Evolutionary conservation across 2,888 invertebrate species (phyloP), one percentile per base, ranked within the genome.

Genomic region (Phyllotreta striolata): DNA sequence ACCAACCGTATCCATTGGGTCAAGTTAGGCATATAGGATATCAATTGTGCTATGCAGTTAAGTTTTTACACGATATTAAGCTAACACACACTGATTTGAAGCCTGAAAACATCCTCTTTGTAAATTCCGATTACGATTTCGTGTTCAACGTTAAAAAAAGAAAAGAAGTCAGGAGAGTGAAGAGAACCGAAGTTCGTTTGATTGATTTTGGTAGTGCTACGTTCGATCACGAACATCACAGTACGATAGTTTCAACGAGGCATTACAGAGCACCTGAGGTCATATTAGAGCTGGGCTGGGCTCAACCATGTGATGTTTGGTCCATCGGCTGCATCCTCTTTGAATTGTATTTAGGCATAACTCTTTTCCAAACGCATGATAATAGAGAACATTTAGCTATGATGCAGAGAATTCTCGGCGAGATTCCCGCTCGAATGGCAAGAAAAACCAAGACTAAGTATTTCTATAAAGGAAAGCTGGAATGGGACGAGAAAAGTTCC

Each of bases 221-320:
- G 47, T 99, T 99, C 83, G 99, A 99, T 85, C 93, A 98, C 84
- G 99, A 99, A 82, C 98, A 99, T 85, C 99, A 99, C 85, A 96
- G 96, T 83, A 98, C 98, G 72, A 98, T 99, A 80, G 98, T 99
- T 54, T 98, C 98, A 70, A 99, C 99, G 41, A 86, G 99, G 74
- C 99, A 99, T 82, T 99, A 99, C 85, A 86, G 99, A 80, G 96
- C 99, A 73, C 99, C 99, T 0, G 99, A 99, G 86, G 99, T 99
- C 76, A 98, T 99, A 83, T 86, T 97, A 92, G 99, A 99, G 85
- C 86, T 99, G 74, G 99, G 98, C 52, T 99, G 99, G 99, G 87
- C 95, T 56, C 98, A 99, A 83, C 96, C 98, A n/a, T 99, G 99
- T 84, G 99, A 99, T 85, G 97, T 99, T 65, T 99, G 99, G 99